Evolutionary conservation across 2,888 invertebrate genomes (phyloP), one percentile per base, ranked within the genome.

Genomic region (Tuta absoluta): DNA sequence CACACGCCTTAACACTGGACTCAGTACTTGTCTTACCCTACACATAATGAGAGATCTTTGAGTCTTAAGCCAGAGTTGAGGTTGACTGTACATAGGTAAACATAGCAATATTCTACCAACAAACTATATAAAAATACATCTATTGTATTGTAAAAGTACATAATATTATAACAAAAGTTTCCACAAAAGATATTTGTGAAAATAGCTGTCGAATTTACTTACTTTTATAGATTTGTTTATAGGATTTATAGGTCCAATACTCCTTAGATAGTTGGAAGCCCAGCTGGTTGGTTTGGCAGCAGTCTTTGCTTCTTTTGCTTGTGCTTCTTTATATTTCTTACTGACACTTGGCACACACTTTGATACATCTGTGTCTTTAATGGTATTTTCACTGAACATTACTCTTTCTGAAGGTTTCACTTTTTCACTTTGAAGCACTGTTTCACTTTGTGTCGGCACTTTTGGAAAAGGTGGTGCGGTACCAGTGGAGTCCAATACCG

Each of bases 261-360:
- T 51, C 51, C 19, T 51, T 5, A 51, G 51, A 21, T 51, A 51
- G 19, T 51, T 51, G 17, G 51, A 19, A 23, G 51, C 51, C 23
- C 19, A 21, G 51, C 51, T 19, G 1, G 10, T 5, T 23, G 11
- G 12, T 23, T 51, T 51, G 12, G 51, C 19, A 21, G 19, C 2
- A 21, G 4, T 19, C 11, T 51, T 51, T 19, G 21, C 19, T 19
- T 14, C 41, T n/a, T 41, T 41, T n/a, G 41, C 41, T 41, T 41
- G 41, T 3, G 41, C 14, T 14, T 41, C 41, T 41, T 1, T 1
- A 14, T 12, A 41, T 41, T 41, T 41, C 12, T 14, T 41, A 14
- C 2, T 3, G n/a, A 41, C 41, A 41, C n/a, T 41, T 5, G 41
- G 41, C n/a, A 14, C 41, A 14, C 14, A 14, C n/a, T 41, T 41